Base-by-base conservation (phyloP, 1,140 invertebrate species). In the Heliconius congener region DNA sequence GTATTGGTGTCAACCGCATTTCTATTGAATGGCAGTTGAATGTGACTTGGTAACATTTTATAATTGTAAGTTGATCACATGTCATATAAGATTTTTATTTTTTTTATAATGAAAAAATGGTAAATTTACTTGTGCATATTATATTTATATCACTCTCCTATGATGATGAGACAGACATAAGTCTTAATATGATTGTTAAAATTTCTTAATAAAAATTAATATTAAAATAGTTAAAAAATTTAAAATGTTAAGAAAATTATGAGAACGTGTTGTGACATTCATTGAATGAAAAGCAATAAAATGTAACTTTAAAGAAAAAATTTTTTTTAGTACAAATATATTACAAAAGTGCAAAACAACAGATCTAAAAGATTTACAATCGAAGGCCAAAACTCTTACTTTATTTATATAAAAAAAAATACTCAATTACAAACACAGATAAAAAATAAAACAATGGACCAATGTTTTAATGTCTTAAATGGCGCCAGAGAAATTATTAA, bases 401-500 rank as follows among this genome's bases (percentile, higher is more conserved):
- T 30, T 60, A 60, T 23, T 60, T 23, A 60, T 23, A 46, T 46
- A 16, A 46, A 46, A 60, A 23, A 66, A 66, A 30, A 66, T 13
- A 30, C 13, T 30, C 30, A 30, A 66, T 66, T 66, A 66, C 3
- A 66, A 66, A 30, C 46, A 52, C 73, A 74, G 50, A 57, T 74
- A 57, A 74, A 74, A 55, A 55, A 55, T 57, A 55, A 57, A 30
- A 74, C n/a, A 74, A 74, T 74, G 50, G 19, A 34, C 50, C n/a
- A 55, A 73, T 72, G 71, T 72, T 84, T 81, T 80, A 74, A 81
- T 78, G 75, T 39, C 66, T 70, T 79, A 78, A 85, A 84, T 76
- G 83, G 82, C 83, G 84, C 79, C 84, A 82, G 71, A 73, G 80
- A 71, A 78, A 75, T 73, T 80, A 81, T 82, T 79, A 71, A 81